phyloP scores from a whole-genome alignment of 2,797 vertebrate genomes.

The Leptodactylus fallax region DNA sequence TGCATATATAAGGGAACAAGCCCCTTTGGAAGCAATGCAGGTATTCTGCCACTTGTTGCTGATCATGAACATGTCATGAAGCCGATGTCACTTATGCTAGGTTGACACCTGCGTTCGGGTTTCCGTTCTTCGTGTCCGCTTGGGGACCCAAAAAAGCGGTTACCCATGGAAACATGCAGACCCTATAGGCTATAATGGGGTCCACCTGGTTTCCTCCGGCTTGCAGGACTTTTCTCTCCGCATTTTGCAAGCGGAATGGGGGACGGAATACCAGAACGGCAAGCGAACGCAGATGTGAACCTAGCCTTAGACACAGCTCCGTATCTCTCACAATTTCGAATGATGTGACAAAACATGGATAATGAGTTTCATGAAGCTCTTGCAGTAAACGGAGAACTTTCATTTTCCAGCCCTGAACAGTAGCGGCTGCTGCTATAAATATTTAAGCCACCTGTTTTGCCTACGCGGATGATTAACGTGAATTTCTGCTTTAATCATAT shows the following conservation, averaged over 20 bases:
- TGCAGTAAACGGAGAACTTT: not conserved
- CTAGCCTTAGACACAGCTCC: not conserved
- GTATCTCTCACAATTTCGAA: not conserved
- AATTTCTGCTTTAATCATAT: conserved; percentile 57
- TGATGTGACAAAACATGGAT: conserved; percentile 4
- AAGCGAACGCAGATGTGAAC: too few species aligned
- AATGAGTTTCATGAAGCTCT: not conserved
- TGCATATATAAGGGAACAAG: too few species aligned
- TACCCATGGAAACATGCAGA: too few species aligned
- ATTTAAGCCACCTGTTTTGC: conserved; percentile 60
- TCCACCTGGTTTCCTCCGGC: too few species aligned
- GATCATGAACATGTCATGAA: not conserved
- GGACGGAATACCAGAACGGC: too few species aligned
- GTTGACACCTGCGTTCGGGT: too few species aligned
- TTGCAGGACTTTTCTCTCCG: too few species aligned
- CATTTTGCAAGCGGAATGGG: too few species aligned
- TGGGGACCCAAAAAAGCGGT: too few species aligned
- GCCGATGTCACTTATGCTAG: not conserved
- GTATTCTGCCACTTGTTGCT: not conserved
- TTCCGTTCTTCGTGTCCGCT: too few species aligned
- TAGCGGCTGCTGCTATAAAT: conserved; percentile 51
- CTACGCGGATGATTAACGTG: conserved; percentile 48
- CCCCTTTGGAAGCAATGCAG: not conserved
- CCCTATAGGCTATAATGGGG: too few species aligned
- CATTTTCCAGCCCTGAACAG: conserved; percentile 34